phyloP scores from a whole-genome alignment of 2,888 invertebrate genomes.

The Acleris emargana region DNA sequence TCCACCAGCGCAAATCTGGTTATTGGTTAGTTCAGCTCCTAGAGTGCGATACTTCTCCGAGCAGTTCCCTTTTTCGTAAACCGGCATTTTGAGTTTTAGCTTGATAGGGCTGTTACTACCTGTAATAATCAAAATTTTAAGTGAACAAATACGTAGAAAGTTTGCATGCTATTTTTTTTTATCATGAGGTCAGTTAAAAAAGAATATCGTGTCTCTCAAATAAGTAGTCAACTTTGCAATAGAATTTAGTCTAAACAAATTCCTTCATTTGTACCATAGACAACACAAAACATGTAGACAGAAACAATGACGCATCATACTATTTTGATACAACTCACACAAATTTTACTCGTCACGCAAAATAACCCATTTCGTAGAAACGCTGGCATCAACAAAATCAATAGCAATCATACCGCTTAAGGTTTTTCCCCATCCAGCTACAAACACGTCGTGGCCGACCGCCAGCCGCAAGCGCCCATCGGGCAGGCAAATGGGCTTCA shows the following conservation, averaged over 20 bases:
- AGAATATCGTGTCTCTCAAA: too few species aligned
- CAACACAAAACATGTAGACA: too few species aligned
- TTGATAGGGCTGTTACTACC: conserved; percentile 84
- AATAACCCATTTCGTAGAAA: conserved; percentile 15
- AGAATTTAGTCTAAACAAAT: too few species aligned
- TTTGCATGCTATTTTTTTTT: too few species aligned
- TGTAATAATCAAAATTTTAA: conserved; percentile 45
- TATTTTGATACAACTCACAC: too few species aligned
- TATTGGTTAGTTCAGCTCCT: conserved; percentile 75
- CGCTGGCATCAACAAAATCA: conserved; percentile 28
- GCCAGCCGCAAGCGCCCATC: conserved; percentile 58
- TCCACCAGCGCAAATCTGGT: conserved; percentile 89
- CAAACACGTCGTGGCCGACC: conserved; percentile 76
- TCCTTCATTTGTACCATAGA: too few species aligned
- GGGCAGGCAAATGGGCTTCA: conserved; percentile 84
- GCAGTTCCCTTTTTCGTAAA: conserved; percentile 82
- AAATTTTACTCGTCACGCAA: not conserved
- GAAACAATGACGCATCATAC: too few species aligned
- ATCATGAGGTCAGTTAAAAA: too few species aligned
- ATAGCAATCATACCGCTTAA: conserved; percentile 64
- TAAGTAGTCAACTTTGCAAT: too few species aligned
- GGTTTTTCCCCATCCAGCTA: conserved; percentile 86
- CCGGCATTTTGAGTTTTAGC: conserved; percentile 85
- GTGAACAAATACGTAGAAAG: too few species aligned
- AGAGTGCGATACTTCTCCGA: conserved; percentile 72